Evolutionary conservation across 2,113 vertebrate species (phyloP), one percentile per base, ranked within the genome.

Genomic region (Rostratula benghalensis): DNA sequence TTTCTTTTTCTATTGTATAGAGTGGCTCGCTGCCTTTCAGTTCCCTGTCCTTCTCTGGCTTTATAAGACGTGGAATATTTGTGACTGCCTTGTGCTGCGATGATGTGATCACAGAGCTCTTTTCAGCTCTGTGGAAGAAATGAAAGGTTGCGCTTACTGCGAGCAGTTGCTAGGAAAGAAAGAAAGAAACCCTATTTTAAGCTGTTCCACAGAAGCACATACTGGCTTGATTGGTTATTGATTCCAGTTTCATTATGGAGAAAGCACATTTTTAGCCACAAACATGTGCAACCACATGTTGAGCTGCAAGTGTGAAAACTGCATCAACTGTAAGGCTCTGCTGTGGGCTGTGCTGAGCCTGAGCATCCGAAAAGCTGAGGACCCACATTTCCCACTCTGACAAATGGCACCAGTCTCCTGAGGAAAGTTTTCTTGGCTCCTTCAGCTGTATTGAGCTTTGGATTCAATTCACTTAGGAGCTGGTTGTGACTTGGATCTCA

Each of bases 191-290:
- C 30, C 95, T 96, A 96, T 96, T 97, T 97, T 96, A 96, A 95
- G 93, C 85, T 94, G 85, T 83, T 95, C 79, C 76, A 94, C 92
- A 96, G 95, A 97, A 94, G 91, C 92, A 90, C 88, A 37, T 41
- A 27, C 73, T 86, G 93, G 69, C 95, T 96, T 97, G 95, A 96
- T 97, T 96, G 97, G 92, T 93, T 96, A 94, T 93, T 94, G 92
- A 97, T 97, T 97, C 93, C 95, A 92, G 63, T 95, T 96, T 97
- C 93, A 83, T 92, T 93, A 93, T 8, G 73, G 95, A 88, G 84
- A 95, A 77, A 88, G 79, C 65, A 80, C 76, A 95, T 87, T 96
- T 93, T 94, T 78, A 80, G 85, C 75, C 53, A 76, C 78, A 87
- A 87, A 71, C n/a, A 30, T 46, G 33, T 67, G 76, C 94, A 79